These are phyloP conservation scores for Prunella fulvescens DNA, from an alignment of 2,113 vertebrate genomes.

Conservation along the genomic window DNA sequence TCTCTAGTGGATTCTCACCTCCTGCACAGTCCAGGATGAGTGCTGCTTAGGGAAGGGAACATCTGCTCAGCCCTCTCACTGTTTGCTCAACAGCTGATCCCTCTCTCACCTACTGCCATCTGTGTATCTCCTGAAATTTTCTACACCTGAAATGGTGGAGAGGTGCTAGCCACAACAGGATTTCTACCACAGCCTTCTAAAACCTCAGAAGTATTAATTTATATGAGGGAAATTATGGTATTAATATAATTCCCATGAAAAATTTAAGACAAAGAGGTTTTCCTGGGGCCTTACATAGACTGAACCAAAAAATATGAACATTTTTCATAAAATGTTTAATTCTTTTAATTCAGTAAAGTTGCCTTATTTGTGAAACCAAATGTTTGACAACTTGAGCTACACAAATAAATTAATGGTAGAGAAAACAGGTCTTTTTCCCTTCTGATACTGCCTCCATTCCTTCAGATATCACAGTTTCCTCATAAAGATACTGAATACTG, in stretches of 20 bases:
- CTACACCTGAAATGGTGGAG: not conserved
- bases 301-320: not conserved
- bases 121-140: not conserved
- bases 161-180: not conserved
- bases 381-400: not conserved
- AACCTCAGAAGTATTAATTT: not conserved
- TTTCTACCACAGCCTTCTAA: not conserved
- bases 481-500: not conserved
- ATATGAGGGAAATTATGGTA: not conserved
- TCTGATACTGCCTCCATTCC: not conserved
- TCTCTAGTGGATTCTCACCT: not conserved
- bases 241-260: not conserved
- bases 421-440: not conserved
- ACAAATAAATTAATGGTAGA: not conserved
- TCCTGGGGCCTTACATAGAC: not conserved
- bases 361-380: not conserved
- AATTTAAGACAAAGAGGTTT: not conserved
- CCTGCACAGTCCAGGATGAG: not conserved
- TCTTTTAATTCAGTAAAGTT: not conserved
- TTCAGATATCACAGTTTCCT: not conserved
- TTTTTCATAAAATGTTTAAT: not conserved
- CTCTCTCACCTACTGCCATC: not conserved
- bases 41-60: not conserved
- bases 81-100: not conserved
- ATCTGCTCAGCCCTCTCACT: not conserved